Evolutionary conservation across 1,140 invertebrate genomes (phyloP), one percentile per base, ranked within the genome.

Genomic region (Platyscapa corneri): DNA sequence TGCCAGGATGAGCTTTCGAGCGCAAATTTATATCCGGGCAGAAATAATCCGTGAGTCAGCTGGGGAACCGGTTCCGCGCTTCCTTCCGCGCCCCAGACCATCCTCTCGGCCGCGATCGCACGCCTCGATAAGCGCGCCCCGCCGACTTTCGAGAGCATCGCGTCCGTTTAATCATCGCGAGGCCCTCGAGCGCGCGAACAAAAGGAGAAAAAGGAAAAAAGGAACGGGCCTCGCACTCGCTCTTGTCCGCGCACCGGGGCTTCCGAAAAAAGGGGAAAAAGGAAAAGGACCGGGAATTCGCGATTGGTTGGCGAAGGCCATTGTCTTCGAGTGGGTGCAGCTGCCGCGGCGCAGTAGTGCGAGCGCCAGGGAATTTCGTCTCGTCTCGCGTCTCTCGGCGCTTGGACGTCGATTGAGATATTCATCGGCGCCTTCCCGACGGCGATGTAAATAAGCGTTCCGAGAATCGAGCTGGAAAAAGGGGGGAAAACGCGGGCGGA

Each of bases 21-120:
- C 42, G 5, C 42, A 7, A 46, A 46, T 46, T 53, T 53, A 18
- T 20, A 32, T 16, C 16, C 27, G 75, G 3, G 42, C 14, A 34
- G 46, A 23, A 42, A n/a, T 74, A 18, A 23, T 32, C 75, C 42
- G 46, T 72, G 75, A 67, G 53, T 87, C 67, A 74, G 14, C 23
- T 87, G 32, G 60, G 14, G 20, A 56, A 84, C 75, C 83, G 83
- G 75, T 84, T 83, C 53, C 65, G 30, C 42, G 64, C n/a, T 67
- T 64, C 77, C 77, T 37, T 42, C 78, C 39, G 34, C 32, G 27
- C 14, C 0, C 16, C 7, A 3, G 6, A 8, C 3, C 74, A 16
- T 60, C 34, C 76, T 64, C 12, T 6, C 53, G 53, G 42, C 20
- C 6, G 67, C 67, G n/a, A 27, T 64, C 60, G 8, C 12, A 16